phyloP scores from a whole-genome alignment of 2,797 vertebrate genomes.

The Sebastes iracundus region DNA sequence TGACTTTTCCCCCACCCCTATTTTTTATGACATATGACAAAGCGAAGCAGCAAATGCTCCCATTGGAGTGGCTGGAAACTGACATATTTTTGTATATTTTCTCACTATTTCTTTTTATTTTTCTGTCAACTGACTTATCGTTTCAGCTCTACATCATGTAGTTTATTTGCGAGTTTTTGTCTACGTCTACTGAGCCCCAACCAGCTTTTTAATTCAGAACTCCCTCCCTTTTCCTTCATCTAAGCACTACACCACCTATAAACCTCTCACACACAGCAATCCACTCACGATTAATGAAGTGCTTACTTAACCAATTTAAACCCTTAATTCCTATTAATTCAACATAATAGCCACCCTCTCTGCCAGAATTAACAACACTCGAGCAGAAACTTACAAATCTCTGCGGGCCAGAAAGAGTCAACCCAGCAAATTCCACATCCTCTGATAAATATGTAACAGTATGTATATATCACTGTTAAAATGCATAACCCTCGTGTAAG shows the following conservation, averaged over 20 bases:
- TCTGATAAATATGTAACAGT: slow-evolving; percentile 86
- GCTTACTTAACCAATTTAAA: slow-evolving; percentile 88
- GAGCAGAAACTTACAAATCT: slow-evolving; percentile 79
- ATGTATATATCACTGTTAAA: slow-evolving; percentile 88
- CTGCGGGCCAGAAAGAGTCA: slow-evolving; percentile 79
- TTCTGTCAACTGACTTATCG: not conserved
- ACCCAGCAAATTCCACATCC: slow-evolving; percentile 83
- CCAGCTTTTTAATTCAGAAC: slow-evolving; percentile 38
- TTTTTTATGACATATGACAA: not conserved
- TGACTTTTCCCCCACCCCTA: too few species aligned
- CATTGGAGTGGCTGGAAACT: not conserved
- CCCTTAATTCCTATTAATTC: slow-evolving; percentile 88
- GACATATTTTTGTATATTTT: not conserved
- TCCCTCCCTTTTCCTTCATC: slow-evolving; percentile 34
- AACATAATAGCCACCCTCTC: slow-evolving; percentile 84
- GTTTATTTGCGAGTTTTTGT: not conserved
- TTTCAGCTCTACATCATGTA: not conserved
- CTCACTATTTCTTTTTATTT: not conserved
- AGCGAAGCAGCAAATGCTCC: not conserved
- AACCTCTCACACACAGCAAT: slow-evolving; percentile 68
- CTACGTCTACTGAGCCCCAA: not conserved
- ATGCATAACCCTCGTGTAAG: slow-evolving; percentile 89
- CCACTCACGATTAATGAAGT: slow-evolving; percentile 85
- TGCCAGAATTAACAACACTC: slow-evolving; percentile 83
- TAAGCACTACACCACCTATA: slow-evolving; percentile 45